These are phyloP conservation scores for Pelodiscus sinensis DNA, from an alignment of 2,113 vertebrate species.

Conservation along the genomic window DNA sequence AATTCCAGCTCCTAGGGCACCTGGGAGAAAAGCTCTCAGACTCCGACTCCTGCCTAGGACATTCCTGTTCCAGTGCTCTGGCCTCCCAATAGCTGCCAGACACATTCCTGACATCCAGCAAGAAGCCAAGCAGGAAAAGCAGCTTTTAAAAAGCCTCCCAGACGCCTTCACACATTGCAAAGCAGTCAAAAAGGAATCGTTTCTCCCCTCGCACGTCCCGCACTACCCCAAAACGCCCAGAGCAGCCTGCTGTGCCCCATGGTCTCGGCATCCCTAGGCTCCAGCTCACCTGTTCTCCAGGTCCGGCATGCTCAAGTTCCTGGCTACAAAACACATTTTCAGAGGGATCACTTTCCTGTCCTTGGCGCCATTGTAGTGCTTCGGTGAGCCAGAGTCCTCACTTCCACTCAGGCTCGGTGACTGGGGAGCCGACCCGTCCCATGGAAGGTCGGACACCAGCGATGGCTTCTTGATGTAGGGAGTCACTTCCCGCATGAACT, in stretches of 20 bases:
- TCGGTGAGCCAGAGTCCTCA: constrained; percentile 90
- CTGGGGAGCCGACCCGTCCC: constrained; percentile 86
- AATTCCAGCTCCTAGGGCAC: background rate
- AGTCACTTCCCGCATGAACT: constrained; percentile 94
- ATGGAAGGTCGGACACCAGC: constrained; percentile 90
- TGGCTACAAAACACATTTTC: constrained; percentile 95
- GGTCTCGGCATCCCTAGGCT: background rate
- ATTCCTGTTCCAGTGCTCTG: background rate
- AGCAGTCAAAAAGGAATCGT: background rate
- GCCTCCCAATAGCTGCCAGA: background rate
- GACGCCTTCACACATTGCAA: background rate
- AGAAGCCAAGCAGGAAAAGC: background rate
- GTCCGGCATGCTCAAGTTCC: constrained; percentile 96
- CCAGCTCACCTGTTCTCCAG: constrained; percentile 93
- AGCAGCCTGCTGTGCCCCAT: background rate
- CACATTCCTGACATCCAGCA: background rate
- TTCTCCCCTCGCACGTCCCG: background rate
- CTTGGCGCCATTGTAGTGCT: constrained; percentile 80
- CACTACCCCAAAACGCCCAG: background rate
- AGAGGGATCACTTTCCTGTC: constrained; percentile 93
- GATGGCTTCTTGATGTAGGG: constrained; percentile 96
- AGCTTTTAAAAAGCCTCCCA: background rate
- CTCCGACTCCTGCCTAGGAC: background rate
- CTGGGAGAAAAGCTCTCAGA: background rate
- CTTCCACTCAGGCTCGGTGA: constrained; percentile 90